Percentiles rank a stretch among this genome's conserved stretches.
Evolutionary conservation across 2,797 vertebrate genomes (phyloP).

Genomic region (Hylomyscus alleni): DNA sequence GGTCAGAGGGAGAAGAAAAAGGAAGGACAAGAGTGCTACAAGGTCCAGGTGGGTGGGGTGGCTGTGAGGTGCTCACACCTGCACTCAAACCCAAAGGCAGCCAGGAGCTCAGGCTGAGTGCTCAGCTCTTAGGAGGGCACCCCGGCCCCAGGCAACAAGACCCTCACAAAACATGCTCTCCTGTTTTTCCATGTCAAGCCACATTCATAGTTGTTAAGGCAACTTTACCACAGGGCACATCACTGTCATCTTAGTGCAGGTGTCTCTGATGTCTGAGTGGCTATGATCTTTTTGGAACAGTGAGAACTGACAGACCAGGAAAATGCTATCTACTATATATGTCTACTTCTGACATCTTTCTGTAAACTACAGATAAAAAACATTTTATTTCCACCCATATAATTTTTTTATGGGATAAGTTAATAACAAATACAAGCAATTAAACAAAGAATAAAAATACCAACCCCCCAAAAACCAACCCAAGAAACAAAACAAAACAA

Average conservation of each 20-base stretch:
- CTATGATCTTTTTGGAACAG: conserved; percentile 8
- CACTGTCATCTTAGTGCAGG: neutral
- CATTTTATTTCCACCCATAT: neutral
- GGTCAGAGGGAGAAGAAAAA: neutral
- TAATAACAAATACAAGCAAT: neutral
- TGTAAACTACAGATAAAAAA: conserved; percentile 18
- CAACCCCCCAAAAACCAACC: neutral
- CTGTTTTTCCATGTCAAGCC: neutral
- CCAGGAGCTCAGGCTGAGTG: neutral
- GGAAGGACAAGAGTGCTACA: too few relatives aligned
- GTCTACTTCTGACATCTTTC: neutral
- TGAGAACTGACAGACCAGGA: neutral
- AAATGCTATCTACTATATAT: neutral
- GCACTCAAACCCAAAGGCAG: neutral
- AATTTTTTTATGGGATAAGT: neutral
- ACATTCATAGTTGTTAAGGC: neutral
- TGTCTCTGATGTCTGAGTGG: neutral
- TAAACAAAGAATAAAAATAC: neutral
- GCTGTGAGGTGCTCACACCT: neutral
- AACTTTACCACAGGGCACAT: neutral
- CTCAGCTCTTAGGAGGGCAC: conserved; percentile 6
- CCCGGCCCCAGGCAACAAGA: neutral
- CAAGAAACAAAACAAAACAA: neutral
- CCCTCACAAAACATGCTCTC: neutral
- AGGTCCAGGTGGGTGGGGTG: too few relatives aligned